Base-by-base conservation (phyloP, 2,888 invertebrate species). In the Torymus texanus region DNA sequence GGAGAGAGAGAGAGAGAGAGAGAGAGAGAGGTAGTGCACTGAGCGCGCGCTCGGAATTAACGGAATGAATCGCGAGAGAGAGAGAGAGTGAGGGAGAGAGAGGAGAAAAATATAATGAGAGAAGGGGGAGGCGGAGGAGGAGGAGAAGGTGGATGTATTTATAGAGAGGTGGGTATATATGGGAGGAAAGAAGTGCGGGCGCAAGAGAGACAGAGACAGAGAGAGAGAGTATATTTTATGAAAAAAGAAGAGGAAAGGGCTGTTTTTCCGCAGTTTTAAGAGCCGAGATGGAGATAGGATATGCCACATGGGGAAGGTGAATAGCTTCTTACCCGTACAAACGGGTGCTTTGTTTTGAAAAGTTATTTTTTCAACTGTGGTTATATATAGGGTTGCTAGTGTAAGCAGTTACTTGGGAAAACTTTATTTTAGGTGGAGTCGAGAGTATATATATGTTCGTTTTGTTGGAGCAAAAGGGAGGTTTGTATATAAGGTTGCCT, bases 1-100 rank as follows among this genome's bases (percentile, higher is more conserved):
- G 58, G 79, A 79, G 41, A 41, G 41, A 41, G 41, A 29, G 29
- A 29, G 79, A 79, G 41, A 41, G 41, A 41, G 41, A 29, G 29
- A 29, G 29, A 41, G 41, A 41, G 41, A 41, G 41, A 41, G 41
- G 41, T 41, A 41, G 41, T 61, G 24, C 71, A 61, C 41, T 63
- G 21, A 21, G 50, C 66, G 21, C 66, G 18, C 41, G 70, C 71
- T n/a, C 75, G 73, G 68, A 80, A 80, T 80, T 76, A 80, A 70
- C 80, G 80, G 76, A 76, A 76, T 73, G 76, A 67, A 51, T 21
- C 50, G 29, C 18, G 63, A 63, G 55, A 63, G 56, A 61, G 66
- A 66, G 67, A n/a, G 61, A 51, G 53, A 73, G 18, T 63, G 62
- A 53, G 16, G 56, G 58, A 75, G 65, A 41, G 51, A 56, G 71